Evolutionary conservation across 2,888 invertebrate genomes (phyloP).

Genomic region (Synergus itoensis): DNA sequence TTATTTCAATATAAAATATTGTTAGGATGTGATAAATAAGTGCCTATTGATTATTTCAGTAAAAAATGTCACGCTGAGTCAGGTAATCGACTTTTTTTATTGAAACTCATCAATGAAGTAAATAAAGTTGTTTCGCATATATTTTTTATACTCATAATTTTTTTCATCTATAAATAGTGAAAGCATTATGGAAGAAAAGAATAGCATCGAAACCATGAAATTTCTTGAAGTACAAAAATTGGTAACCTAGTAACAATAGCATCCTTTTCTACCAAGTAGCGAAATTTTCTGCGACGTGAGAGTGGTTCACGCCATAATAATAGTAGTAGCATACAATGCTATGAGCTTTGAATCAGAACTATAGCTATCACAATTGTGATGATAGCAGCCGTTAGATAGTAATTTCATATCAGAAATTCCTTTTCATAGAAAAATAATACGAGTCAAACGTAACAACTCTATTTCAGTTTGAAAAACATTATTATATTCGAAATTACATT

Average conservation of each 20-base stretch:
- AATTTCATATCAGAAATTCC: constrained; percentile 7
- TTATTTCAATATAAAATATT: neutral
- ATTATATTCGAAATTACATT: neutral
- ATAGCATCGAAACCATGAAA: constrained; percentile 1
- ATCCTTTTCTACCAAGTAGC: constrained; percentile 9
- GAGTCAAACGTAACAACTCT: neutral
- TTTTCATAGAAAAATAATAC: neutral
- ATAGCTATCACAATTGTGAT: constrained; percentile 9
- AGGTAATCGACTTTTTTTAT: neutral
- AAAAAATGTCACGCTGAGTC: neutral
- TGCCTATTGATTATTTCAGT: neutral
- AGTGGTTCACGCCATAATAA: constrained; percentile 17
- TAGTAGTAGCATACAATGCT: neutral
- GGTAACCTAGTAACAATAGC: constrained; percentile 2
- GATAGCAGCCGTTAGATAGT: constrained; percentile 19
- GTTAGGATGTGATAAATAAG: no score
- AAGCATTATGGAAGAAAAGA: neutral
- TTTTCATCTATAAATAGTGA: constrained; percentile 10
- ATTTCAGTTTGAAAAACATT: neutral
- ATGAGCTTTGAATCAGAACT: neutral
- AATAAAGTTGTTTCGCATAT: no score
- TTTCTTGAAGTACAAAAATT: neutral
- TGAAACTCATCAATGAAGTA: neutral
- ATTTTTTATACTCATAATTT: neutral
- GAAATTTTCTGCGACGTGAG: neutral